phyloP scores from a whole-genome alignment of 2,888 invertebrate species.

The Halictus quadricinctus region DNA sequence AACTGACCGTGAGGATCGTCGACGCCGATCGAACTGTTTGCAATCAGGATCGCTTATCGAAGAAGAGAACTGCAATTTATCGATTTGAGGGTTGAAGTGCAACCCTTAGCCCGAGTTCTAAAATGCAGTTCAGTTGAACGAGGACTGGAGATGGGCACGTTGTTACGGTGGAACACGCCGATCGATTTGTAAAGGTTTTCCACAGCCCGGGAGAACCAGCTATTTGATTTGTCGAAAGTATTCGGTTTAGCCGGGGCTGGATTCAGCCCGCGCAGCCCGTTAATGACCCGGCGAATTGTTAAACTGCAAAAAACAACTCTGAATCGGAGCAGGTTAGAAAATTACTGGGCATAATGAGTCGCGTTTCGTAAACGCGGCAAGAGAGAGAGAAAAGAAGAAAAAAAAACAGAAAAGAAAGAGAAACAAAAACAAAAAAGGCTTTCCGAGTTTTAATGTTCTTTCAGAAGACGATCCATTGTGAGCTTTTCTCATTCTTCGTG shows the following conservation, averaged over 20 bases:
- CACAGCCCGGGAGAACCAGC: neutral
- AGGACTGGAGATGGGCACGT: slow-evolving; percentile 1
- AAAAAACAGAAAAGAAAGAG: too few relatives aligned
- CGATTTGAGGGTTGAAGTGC: neutral
- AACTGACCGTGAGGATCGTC: neutral
- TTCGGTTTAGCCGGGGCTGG: neutral
- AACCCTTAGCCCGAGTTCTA: neutral
- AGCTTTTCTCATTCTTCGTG: slow-evolving; percentile 2
- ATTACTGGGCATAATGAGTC: slow-evolving; percentile 8
- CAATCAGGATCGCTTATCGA: slow-evolving; percentile 5
- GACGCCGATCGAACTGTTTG: neutral
- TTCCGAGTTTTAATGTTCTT: slow-evolving; percentile 29
- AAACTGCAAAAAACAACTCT: neutral
- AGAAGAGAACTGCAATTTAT: slow-evolving; percentile 10
- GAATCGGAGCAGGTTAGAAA: neutral
- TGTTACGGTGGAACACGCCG: neutral
- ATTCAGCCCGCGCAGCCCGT: neutral
- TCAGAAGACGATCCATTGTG: slow-evolving; percentile 4
- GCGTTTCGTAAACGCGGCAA: neutral
- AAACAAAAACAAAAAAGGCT: slow-evolving; percentile 3
- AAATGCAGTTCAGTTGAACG: slow-evolving; percentile 6
- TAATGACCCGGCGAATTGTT: slow-evolving; percentile 1
- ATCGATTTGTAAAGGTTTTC: slow-evolving; percentile 17
- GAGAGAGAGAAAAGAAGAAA: neutral
- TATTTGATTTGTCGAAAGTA: slow-evolving; percentile 16